Conservation (phyloP, 1,140 invertebrate genomes). For the Drosophila oshimai region DNA sequence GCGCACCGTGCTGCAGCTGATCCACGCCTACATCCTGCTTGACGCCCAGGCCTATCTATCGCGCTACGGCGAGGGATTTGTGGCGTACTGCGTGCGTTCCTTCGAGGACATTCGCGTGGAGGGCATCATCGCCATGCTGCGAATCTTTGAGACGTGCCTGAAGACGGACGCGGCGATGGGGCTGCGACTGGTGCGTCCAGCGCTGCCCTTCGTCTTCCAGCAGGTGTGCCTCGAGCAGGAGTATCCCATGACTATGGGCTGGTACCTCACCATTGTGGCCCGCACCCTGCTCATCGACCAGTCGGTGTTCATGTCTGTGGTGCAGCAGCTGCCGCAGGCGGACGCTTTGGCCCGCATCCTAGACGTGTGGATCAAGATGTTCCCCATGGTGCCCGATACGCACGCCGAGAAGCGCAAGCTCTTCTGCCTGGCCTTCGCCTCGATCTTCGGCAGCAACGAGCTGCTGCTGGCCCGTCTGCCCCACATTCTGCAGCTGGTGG, state of each 20-base stretch:
- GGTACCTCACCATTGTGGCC: conserved; percentile 90
- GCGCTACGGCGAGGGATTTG: conserved; percentile 87
- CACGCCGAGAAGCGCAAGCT: conserved; percentile 92
- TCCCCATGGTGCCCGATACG: conserved; percentile 89
- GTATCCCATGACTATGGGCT: conserved; percentile 88
- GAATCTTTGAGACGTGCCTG: conserved; percentile 89
- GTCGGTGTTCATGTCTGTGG: conserved; percentile 87
- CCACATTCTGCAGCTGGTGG: conserved; percentile 89
- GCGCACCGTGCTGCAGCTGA: conserved; percentile 89
- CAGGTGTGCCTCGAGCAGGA: conserved; percentile 87
- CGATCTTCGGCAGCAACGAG: conserved; percentile 88
- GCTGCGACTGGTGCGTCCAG: conserved; percentile 86
- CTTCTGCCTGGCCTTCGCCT: conserved; percentile 91
- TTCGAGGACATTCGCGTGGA: conserved; percentile 91
- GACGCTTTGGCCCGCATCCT: conserved; percentile 88
- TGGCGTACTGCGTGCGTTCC: conserved; percentile 87
- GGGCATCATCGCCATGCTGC: conserved; percentile 89
- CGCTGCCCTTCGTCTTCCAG: conserved; percentile 86
- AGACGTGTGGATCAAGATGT: conserved; percentile 90
- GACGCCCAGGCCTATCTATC: conserved; percentile 90
- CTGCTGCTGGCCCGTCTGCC: conserved; percentile 89
- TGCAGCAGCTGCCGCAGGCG: conserved; percentile 84
- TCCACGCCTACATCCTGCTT: conserved; percentile 92
- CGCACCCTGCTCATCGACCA: conserved; percentile 90
- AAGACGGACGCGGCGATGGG: conserved; percentile 86